A percentile compares a stretch with the other conserved stretches of the same genome.
Evolutionary conservation across 2,113 vertebrate genomes (phyloP).

Genomic region (Sander lucioperca): DNA sequence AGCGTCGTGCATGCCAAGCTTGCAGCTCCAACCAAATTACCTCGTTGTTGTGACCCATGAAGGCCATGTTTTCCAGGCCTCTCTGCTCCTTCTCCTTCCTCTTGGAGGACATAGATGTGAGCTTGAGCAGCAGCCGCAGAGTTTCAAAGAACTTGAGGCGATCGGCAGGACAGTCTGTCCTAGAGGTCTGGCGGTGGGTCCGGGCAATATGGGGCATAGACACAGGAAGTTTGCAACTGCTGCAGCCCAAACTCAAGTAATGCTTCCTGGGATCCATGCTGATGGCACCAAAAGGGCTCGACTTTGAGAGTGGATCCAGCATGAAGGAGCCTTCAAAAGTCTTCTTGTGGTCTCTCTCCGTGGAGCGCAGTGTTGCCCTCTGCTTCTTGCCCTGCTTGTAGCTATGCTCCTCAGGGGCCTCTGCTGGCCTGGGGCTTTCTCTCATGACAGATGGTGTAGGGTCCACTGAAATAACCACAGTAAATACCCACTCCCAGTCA

Average conservation of each 20-base stretch:
- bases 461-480: conserved; percentile 78
- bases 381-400: conserved; percentile 94
- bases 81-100: conserved; percentile 99
- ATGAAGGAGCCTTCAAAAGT: conserved; percentile 94
- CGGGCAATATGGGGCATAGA: conserved; percentile 92
- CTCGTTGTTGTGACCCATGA: conserved; percentile 95
- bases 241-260: conserved; percentile 97
- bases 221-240: conserved; percentile 92
- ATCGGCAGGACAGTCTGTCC: conserved; percentile 96
- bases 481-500: conserved; percentile 5
- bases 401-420: conserved; percentile 88
- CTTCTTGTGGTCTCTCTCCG: conserved; percentile 94
- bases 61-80: conserved; percentile 92
- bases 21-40: conserved; percentile 99
- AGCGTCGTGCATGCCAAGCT: conserved; percentile 97
- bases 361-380: conserved; percentile 88
- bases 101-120: conserved; percentile 99
- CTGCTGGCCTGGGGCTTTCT: conserved; percentile 81
- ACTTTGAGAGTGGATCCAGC: conserved; percentile 92
- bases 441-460: conserved; percentile 79
- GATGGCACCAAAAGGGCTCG: conserved; percentile 83
- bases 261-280: conserved; percentile 96
- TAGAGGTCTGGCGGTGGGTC: conserved; percentile 94
- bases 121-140: conserved; percentile 94
- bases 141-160: conserved; percentile 99